Evolutionary conservation across 2,888 invertebrate genomes (phyloP).

Genomic region (Orthosia gothica): DNA sequence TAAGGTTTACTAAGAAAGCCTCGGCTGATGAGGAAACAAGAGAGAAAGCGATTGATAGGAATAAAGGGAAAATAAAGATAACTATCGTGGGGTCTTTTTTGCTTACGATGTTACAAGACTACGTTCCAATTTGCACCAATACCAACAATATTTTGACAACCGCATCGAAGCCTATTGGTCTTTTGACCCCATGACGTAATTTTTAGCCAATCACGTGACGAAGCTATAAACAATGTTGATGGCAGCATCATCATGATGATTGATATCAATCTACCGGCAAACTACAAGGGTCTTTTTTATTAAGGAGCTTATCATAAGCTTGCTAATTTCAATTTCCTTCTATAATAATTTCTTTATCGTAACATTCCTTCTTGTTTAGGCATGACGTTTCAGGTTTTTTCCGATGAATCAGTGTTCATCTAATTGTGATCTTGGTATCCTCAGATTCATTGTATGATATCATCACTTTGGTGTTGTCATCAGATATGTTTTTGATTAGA

Average conservation of each 20-base stretch:
- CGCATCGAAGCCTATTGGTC: not conserved
- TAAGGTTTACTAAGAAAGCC: constrained; percentile 7
- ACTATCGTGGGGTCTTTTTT: not conserved
- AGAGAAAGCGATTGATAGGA: not conserved
- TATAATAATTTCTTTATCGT: not conserved
- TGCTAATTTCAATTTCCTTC: not conserved
- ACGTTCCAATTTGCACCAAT: not conserved
- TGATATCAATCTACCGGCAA: not conserved
- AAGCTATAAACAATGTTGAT: not conserved
- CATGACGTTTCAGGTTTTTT: constrained; percentile 13
- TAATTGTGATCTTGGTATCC: constrained; percentile 13
- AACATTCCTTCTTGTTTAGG: not conserved
- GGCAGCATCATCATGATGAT: not conserved
- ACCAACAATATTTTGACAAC: not conserved
- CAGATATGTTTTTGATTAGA: not conserved
- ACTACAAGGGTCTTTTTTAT: not conserved
- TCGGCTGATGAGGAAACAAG: constrained; percentile 18
- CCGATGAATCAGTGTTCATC: constrained; percentile 16
- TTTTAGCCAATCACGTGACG: not conserved
- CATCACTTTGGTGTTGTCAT: not conserved
- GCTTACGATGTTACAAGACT: not conserved
- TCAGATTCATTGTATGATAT: constrained; percentile 2
- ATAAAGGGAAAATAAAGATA: not conserved
- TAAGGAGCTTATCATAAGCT: not conserved
- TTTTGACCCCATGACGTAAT: not conserved